phyloP scores from a whole-genome alignment of 2,888 invertebrate species.

The Creontiades dilutus region DNA sequence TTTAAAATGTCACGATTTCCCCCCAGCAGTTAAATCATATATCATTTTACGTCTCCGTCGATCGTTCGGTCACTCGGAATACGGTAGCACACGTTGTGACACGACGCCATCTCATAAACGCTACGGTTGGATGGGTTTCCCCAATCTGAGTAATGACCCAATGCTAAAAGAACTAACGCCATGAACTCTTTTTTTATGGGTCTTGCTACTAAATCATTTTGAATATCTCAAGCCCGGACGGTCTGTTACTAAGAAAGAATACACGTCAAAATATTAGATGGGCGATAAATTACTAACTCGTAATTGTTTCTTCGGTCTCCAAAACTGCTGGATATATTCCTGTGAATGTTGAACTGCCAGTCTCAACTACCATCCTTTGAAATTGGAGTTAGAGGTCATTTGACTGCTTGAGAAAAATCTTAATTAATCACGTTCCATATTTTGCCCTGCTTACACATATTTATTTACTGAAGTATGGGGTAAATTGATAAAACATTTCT shows the following conservation, averaged over 20 bases:
- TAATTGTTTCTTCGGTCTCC: conserved; percentile 8
- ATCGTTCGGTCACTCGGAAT: background rate
- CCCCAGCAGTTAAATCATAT: background rate
- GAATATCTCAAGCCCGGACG: conserved; percentile 15
- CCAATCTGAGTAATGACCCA: conserved; percentile 14
- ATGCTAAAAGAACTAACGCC: conserved; percentile 7
- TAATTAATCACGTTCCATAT: background rate
- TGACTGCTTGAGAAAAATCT: background rate
- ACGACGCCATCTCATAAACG: background rate
- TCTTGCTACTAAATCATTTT: conserved; percentile 4
- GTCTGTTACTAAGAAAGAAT: conserved; percentile 17
- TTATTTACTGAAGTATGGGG: too few relatives aligned
- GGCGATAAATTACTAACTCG: conserved; percentile 6
- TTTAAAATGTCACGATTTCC: background rate
- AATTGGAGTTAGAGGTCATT: background rate
- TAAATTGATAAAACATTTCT: too few relatives aligned
- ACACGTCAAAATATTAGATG: conserved; percentile 39
- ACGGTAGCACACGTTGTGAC: conserved; percentile 15
- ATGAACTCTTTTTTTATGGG: conserved; percentile 29
- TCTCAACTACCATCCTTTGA: background rate
- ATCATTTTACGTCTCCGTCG: background rate
- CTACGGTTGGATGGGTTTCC: conserved; percentile 20
- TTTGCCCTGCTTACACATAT: background rate
- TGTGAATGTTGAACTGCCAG: background rate
- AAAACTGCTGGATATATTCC: background rate